Conservation (phyloP, 2,888 invertebrate species). For the Drosophila recens region DNA sequence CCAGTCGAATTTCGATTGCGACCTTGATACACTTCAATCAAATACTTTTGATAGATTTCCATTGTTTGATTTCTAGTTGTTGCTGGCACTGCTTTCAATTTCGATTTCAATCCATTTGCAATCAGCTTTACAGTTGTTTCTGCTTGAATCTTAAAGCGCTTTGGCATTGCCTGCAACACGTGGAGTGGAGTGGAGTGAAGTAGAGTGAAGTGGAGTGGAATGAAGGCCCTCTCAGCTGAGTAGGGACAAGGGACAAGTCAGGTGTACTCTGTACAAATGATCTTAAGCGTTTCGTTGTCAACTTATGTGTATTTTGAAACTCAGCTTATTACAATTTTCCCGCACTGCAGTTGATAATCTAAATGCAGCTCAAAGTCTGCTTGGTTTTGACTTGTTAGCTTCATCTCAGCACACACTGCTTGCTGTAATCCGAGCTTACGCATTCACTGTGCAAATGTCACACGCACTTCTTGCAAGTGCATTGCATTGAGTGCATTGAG, state of each 20-base stretch:
- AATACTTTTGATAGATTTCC: constrained; percentile 72
- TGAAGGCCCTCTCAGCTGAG: constrained; percentile 15
- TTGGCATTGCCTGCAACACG: constrained; percentile 71
- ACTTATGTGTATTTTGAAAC: constrained; percentile 15
- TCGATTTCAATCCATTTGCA: constrained; percentile 45
- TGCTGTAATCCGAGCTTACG: background rate
- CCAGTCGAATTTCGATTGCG: constrained; percentile 49
- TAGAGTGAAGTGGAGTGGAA: constrained; percentile 50
- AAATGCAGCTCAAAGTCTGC: constrained; percentile 7
- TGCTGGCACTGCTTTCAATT: constrained; percentile 44
- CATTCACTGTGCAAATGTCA: background rate
- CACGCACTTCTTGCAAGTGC: background rate
- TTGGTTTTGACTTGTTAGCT: background rate
- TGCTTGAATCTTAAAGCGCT: constrained; percentile 48
- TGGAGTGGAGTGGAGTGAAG: constrained; percentile 22
- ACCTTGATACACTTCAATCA: constrained; percentile 81
- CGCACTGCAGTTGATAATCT: background rate
- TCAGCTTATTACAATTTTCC: constrained; percentile 1
- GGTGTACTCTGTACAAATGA: constrained; percentile 17
- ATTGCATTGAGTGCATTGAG: background rate
- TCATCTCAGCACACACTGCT: background rate
- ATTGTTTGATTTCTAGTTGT: constrained; percentile 50
- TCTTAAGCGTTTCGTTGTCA: constrained; percentile 29
- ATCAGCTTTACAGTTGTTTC: constrained; percentile 41
- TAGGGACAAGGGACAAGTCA: constrained; percentile 19